Evolutionary conservation across 2,888 invertebrate species (phyloP).

Genomic region (Onchidella celtica): DNA sequence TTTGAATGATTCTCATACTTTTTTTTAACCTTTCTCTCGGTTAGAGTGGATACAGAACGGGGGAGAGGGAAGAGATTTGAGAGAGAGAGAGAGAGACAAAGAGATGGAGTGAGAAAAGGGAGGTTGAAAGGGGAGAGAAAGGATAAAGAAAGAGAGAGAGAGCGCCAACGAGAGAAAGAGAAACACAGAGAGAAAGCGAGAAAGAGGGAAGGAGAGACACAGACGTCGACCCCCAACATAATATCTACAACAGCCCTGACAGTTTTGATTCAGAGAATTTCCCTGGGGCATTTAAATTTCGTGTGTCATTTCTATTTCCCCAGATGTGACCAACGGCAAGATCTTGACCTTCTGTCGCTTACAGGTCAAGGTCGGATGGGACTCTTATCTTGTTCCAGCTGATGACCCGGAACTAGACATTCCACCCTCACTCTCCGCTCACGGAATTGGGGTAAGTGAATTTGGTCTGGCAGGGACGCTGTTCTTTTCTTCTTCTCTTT

Average conservation of each 20-base stretch:
- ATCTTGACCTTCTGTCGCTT: constrained; percentile 50
- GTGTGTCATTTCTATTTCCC: too few relatives aligned
- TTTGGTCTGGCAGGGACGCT: not conserved
- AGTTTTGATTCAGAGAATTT: too few relatives aligned
- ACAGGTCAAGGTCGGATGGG: constrained; percentile 54
- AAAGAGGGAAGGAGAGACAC: constrained; percentile 1
- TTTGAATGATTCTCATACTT: too few relatives aligned
- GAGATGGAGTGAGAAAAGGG: not conserved
- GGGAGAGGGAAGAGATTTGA: not conserved
- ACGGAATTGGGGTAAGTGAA: constrained; percentile 52
- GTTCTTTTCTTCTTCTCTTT: not conserved
- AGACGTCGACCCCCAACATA: too few relatives aligned
- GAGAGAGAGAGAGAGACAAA: not conserved
- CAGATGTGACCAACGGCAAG: constrained; percentile 54
- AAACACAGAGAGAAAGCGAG: constrained; percentile 1
- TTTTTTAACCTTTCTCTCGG: too few relatives aligned
- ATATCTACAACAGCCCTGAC: too few relatives aligned
- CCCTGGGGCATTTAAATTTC: too few relatives aligned
- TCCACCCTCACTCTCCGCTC: constrained; percentile 48
- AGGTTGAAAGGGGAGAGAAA: constrained; percentile 4
- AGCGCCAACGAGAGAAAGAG: not conserved
- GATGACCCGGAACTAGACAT: constrained; percentile 49
- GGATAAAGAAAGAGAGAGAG: not conserved
- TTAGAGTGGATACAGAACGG: too few relatives aligned
- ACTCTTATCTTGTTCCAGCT: constrained; percentile 47